Base-by-base conservation (phyloP, 2,113 vertebrate genomes). In the Globicephala melas region DNA sequence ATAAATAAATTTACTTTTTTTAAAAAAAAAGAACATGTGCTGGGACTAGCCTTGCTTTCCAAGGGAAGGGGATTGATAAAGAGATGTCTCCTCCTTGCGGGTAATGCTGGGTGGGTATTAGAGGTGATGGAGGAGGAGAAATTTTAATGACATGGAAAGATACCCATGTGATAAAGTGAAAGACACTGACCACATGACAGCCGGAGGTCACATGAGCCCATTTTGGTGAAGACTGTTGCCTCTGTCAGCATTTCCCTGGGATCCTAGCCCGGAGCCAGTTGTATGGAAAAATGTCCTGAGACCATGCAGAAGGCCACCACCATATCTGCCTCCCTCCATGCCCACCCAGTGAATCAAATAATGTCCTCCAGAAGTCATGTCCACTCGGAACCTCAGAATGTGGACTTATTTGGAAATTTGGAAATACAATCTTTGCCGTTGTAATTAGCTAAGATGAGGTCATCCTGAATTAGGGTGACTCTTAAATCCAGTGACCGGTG, bases 321-420 rank as follows among this genome's bases (percentile, higher is more conserved):
- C 13, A 5, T 18, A 1, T 5, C 6, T n/a, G 10, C 31, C 5
- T 62, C 38, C 50, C 28, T 44, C 81, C 31, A 1, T 2, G 28
- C 18, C 86, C 62, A 71, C n/a, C 55, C 31, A 13, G 8, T 25
- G 44, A 60, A 15, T 13, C 28, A 62, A 3, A 28, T 9, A 12
- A 20, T n/a, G 55, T 11, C 33, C 58, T 15, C 60, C 41, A 3
- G 15, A 36, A 44, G n/a, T 71, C 70, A 47, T 3, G 15, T 58
- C 50, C 25, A 67, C 41, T 25, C 0, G 0, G 82, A 79, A 83
- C 36, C 62, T 88, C 41, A n/a, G 91, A 63, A 23, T 21, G 17
- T 5, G 36, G 12, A 63, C 20, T 33, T 76, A 4, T 10, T 53
- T 70, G 41, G 41, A 76, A 36, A 41, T 47, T 53, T 76, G 41